Percentiles rank a stretch among this genome's conserved stretches.
These are phyloP conservation scores for Catamblyrhynchus diadema DNA, from an alignment of 2,797 vertebrate species.

Conservation along the genomic window DNA sequence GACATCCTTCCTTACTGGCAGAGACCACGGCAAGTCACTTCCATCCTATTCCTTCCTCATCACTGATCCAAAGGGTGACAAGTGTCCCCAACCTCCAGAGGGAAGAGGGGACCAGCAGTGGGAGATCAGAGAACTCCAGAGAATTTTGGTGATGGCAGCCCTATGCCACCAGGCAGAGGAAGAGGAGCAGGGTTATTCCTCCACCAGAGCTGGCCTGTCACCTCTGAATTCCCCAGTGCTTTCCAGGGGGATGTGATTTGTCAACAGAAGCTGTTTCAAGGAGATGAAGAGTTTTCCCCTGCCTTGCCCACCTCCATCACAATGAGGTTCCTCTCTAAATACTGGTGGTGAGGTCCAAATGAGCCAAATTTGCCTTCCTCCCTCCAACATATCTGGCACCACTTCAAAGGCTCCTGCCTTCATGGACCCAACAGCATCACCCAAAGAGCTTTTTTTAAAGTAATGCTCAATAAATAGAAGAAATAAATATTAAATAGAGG, in stretches of 20 bases:
- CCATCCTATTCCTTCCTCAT: not conserved
- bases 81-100: not conserved
- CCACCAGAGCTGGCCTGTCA: not conserved
- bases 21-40: not conserved
- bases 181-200: not conserved
- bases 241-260: conserved; percentile 3
- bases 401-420: not conserved
- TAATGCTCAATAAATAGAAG: conserved; percentile 79
- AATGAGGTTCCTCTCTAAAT: conserved; percentile 37
- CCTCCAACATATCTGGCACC: not conserved
- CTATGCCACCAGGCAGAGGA: accelerated
- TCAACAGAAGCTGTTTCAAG: conserved; percentile 28
- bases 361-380: conserved; percentile 11
- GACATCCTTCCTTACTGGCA: not conserved
- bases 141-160: not conserved
- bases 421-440: not conserved
- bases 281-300: not conserved
- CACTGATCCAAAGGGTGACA: not conserved
- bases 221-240: not conserved
- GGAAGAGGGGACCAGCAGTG: not conserved
- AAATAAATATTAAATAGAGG: conserved; percentile 82
- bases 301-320: conserved; percentile 53
- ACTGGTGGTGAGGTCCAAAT: conserved; percentile 21
- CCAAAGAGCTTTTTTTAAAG: not conserved
- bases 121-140: not conserved